These are phyloP conservation scores for Chlorocebus sabaeus DNA, from an alignment of 2,113 vertebrate genomes.

Conservation along the genomic window DNA sequence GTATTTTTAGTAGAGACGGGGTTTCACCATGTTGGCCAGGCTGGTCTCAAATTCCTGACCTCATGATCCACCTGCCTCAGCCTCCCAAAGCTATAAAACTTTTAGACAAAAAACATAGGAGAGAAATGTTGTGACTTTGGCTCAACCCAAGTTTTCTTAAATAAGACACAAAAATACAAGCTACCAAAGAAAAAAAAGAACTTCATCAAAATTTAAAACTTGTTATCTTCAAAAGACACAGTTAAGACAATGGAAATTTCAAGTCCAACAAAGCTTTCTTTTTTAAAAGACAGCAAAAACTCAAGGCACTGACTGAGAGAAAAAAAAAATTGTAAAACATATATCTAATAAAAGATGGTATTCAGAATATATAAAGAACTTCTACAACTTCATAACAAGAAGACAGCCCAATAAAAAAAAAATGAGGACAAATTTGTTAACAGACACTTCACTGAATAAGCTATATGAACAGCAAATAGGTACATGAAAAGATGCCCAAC, in stretches of 20 bases:
- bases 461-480: neutral
- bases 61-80: no score
- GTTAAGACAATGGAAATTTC: neutral
- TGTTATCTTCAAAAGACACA: neutral
- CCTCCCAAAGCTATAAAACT: neutral
- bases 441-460: slow-evolving; percentile 11
- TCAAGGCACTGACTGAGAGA: neutral
- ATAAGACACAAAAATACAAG: neutral
- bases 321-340: neutral
- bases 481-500: neutral
- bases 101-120: neutral
- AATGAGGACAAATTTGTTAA: slow-evolving; percentile 34
- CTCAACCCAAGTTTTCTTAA: neutral
- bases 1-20: no score
- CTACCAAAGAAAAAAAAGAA: neutral
- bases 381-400: slow-evolving; percentile 27
- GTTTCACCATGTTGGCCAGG: no score
- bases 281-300: neutral
- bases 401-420: slow-evolving; percentile 39
- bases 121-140: neutral
- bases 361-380: neutral
- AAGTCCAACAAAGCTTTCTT: neutral
- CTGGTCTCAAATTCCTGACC: no score
- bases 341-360: neutral
- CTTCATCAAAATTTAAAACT: neutral